phyloP scores from a whole-genome alignment of 1,140 invertebrate genomes.

The Halesus radiatus region DNA sequence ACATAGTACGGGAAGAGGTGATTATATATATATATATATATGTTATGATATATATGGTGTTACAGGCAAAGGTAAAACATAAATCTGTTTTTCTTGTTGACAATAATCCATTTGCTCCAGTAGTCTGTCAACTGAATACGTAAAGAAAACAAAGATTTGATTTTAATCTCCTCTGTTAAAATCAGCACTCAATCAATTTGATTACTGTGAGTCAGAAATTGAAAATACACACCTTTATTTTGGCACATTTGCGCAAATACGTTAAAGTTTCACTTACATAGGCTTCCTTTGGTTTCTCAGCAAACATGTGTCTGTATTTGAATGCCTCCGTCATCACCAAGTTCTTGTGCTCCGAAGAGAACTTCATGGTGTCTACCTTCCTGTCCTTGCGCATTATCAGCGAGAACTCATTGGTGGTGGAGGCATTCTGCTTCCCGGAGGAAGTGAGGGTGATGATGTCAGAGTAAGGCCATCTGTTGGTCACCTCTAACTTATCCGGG shows the following conservation, averaged over 20 bases:
- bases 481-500: conserved; percentile 93
- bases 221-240: too few relatives aligned
- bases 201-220: too few relatives aligned
- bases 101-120: too few relatives aligned
- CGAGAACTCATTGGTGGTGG: conserved; percentile 79
- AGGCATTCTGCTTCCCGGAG: conserved; percentile 69
- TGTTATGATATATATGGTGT: too few relatives aligned
- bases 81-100: too few relatives aligned
- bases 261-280: conserved; percentile 71
- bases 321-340: conserved; percentile 94
- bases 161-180: too few relatives aligned
- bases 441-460: conserved; percentile 86
- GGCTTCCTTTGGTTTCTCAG: conserved; percentile 83
- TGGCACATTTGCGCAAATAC: neutral
- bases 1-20: too few relatives aligned
- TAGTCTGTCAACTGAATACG: too few relatives aligned
- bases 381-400: conserved; percentile 91
- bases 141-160: neutral
- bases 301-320: conserved; percentile 83
- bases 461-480: conserved; percentile 93
- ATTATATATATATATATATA: too few relatives aligned
- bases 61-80: too few relatives aligned
- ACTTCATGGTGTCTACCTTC: conserved; percentile 95
- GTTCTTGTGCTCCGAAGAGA: conserved; percentile 96
- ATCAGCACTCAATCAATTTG: too few relatives aligned